phyloP scores from a whole-genome alignment of 2,888 invertebrate species.

The Drosophila kambysellisi region DNA sequence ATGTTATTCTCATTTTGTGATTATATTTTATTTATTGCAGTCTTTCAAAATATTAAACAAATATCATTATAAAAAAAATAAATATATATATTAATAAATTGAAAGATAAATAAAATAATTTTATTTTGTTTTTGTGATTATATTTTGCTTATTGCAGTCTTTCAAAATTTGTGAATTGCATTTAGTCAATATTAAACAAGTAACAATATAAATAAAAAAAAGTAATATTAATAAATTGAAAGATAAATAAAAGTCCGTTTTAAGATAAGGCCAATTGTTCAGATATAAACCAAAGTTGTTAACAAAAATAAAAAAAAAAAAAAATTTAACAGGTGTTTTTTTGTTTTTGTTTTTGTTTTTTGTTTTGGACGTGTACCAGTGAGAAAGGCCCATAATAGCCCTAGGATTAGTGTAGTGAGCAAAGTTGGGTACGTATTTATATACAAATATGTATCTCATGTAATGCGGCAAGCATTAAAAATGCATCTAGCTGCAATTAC shows the following conservation, averaged over 20 bases:
- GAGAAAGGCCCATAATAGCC: not conserved
- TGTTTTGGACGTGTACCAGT: not conserved
- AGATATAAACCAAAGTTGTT: not conserved
- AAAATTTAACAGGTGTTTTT: not conserved
- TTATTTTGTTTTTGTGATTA: not conserved
- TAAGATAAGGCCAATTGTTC: not conserved
- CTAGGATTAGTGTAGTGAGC: not conserved
- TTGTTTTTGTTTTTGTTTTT: not conserved
- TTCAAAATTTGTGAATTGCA: no score
- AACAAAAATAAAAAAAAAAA: no score
- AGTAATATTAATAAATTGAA: not conserved
- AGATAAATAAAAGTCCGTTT: not conserved
- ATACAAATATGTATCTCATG: not conserved
- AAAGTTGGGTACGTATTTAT: not conserved
- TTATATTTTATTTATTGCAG: not conserved
- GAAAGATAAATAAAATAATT: not conserved
- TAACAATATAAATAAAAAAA: not conserved
- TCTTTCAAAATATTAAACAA: not conserved
- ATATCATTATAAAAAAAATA: no score
- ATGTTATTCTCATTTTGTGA: not conserved
- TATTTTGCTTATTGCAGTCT: not conserved
- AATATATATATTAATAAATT: no score
- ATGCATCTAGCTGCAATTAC: constrained; percentile 47
- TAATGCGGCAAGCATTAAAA: constrained; percentile 35
- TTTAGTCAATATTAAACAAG: not conserved